These are phyloP conservation scores for Salticus scenicus DNA, from an alignment of 2,888 invertebrate species.

Conservation along the genomic window DNA sequence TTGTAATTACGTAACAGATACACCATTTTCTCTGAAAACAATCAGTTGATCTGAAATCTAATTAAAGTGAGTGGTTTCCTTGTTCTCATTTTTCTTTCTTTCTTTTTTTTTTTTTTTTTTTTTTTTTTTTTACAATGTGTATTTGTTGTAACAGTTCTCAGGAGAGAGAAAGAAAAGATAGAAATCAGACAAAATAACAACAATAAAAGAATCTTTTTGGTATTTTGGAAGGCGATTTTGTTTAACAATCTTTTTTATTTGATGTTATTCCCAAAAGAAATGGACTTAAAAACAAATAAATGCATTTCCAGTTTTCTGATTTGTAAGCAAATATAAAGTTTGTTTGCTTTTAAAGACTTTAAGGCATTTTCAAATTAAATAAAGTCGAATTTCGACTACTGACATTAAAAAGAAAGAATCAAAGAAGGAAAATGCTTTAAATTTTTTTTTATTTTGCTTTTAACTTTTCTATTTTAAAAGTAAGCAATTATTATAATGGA, in stretches of 20 bases:
- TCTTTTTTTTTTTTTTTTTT: too few species aligned
- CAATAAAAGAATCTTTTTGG: constrained; percentile 19
- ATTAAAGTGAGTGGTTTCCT: constrained; percentile 66
- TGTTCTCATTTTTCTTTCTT: too few species aligned
- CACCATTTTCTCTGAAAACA: too few species aligned
- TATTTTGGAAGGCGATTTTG: constrained; percentile 22
- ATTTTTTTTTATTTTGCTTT: too few species aligned
- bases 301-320: constrained; percentile 24
- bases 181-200: constrained; percentile 16
- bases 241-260: constrained; percentile 45
- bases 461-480: too few species aligned
- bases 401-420: too few species aligned
- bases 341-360: neutral
- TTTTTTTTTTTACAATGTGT: constrained; percentile 31
- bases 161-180: constrained; percentile 24
- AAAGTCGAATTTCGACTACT: too few species aligned
- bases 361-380: too few species aligned
- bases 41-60: constrained; percentile 58
- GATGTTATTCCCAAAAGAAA: constrained; percentile 15
- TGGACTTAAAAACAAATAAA: constrained; percentile 42
- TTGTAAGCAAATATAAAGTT: constrained; percentile 35
- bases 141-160: constrained; percentile 48
- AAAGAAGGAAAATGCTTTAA: too few species aligned
- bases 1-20: too few species aligned
- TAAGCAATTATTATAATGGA: too few species aligned